Conservation (phyloP, 2,113 vertebrate species). For the Microcebus tavaratra region DNA sequence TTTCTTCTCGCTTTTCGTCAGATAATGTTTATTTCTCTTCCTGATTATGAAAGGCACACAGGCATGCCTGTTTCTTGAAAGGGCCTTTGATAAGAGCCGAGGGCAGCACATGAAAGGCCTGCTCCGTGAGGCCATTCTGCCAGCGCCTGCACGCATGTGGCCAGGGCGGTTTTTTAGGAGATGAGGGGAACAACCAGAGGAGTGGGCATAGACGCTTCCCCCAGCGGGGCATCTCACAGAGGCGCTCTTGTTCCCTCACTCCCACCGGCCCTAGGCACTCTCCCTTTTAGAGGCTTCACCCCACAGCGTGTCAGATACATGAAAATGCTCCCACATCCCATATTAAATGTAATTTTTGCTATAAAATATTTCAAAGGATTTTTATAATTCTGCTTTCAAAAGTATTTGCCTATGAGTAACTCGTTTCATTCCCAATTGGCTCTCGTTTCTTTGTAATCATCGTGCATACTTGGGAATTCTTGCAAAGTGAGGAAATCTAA, state of each 20-base stretch:
- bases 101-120: constrained; percentile 70
- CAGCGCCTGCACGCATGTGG: constrained; percentile 64
- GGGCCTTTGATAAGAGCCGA: constrained; percentile 77
- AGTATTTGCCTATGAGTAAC: constrained; percentile 74
- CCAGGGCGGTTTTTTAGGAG: not conserved
- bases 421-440: constrained; percentile 70
- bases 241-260: not conserved
- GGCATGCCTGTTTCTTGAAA: constrained; percentile 76
- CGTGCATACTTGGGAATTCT: constrained; percentile 66
- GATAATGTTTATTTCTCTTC: constrained; percentile 79
- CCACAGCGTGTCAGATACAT: constrained; percentile 55
- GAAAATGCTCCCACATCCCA: constrained; percentile 65
- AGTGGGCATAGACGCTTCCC: constrained; percentile 1
- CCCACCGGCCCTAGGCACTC: not conserved
- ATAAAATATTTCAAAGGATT: constrained; percentile 74
- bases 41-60: constrained; percentile 77
- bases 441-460: constrained; percentile 74
- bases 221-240: constrained; percentile 23
- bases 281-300: constrained; percentile 35
- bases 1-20: constrained; percentile 67
- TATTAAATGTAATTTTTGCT: constrained; percentile 72
- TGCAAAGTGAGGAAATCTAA: constrained; percentile 76
- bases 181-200: constrained; percentile 57
- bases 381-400: constrained; percentile 75
- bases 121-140: constrained; percentile 39